Evolutionary conservation across 2,888 invertebrate genomes (phyloP).

Genomic region (Autographa gamma): DNA sequence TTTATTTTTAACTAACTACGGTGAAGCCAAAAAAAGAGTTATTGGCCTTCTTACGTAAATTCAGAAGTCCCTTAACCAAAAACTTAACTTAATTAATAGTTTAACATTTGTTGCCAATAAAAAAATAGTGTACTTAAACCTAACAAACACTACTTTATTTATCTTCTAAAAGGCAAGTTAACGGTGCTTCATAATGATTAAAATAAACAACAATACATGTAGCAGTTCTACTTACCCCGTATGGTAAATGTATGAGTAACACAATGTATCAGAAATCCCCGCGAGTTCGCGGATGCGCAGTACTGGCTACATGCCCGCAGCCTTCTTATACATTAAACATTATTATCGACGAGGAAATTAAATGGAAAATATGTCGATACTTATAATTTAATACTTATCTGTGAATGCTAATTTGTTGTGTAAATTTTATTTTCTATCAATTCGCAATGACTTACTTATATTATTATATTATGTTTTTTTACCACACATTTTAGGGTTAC

Average conservation of each 20-base stretch:
- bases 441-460: too few relatives aligned
- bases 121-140: too few relatives aligned
- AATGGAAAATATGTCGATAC: slow-evolving; percentile 54
- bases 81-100: too few relatives aligned
- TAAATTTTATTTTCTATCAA: too few relatives aligned
- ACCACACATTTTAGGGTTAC: too few relatives aligned
- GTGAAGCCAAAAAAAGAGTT: too few relatives aligned
- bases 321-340: slow-evolving; percentile 59
- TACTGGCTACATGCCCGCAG: slow-evolving; percentile 55
- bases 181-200: background rate
- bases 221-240: slow-evolving; percentile 12
- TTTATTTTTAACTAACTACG: too few relatives aligned
- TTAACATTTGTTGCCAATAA: too few relatives aligned
- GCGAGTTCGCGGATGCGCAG: slow-evolving; percentile 53
- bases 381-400: background rate
- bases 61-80: too few relatives aligned
- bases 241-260: slow-evolving; percentile 31
- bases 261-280: slow-evolving; percentile 48
- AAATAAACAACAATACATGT: background rate
- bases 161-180: background rate
- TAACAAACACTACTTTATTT: background rate
- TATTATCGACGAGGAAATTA: slow-evolving; percentile 53
- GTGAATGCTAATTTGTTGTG: too few relatives aligned
- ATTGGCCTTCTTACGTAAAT: too few relatives aligned
- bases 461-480: too few relatives aligned